These are phyloP conservation scores for Rhinogobius similis DNA, from an alignment of 2,113 vertebrate genomes.

Conservation along the genomic window DNA sequence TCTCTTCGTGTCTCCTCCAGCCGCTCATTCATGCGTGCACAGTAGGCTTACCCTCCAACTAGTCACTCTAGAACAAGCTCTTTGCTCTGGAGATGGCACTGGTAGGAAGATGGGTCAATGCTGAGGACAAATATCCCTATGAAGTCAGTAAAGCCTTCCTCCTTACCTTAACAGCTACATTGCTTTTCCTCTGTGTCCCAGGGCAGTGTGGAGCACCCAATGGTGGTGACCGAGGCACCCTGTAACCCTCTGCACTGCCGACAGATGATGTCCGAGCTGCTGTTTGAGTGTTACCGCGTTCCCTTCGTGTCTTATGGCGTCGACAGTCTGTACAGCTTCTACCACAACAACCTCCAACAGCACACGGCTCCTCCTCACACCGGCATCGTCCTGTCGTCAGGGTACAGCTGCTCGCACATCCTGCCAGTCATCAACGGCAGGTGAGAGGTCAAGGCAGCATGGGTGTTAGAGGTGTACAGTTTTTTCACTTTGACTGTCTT, in stretches of 20 bases:
- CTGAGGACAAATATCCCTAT: too few relatives aligned
- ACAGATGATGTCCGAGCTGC: conserved; percentile 87
- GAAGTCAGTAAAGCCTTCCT: too few relatives aligned
- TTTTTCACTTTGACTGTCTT: too few relatives aligned
- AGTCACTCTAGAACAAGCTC: too few relatives aligned
- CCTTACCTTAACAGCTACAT: not conserved
- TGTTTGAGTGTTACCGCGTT: conserved; percentile 94
- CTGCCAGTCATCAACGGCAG: conserved; percentile 92
- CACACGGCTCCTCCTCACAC: conserved; percentile 68
- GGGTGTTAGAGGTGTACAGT: not conserved
- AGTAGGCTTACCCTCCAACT: too few relatives aligned
- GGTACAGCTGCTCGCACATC: conserved; percentile 93
- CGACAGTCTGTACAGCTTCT: conserved; percentile 92
- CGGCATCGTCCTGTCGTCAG: conserved; percentile 89
- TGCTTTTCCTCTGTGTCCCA: conserved; percentile 20
- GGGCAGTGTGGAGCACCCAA: conserved; percentile 73
- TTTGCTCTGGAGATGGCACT: too few relatives aligned
- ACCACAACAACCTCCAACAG: conserved; percentile 77
- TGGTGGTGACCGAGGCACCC: conserved; percentile 82
- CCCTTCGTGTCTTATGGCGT: conserved; percentile 90
- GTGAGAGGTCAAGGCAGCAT: conserved; percentile 66
- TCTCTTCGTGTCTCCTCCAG: too few relatives aligned
- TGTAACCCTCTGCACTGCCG: conserved; percentile 82
- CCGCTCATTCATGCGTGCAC: too few relatives aligned
- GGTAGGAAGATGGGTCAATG: too few relatives aligned